Evolutionary conservation across 2,113 vertebrate genomes (phyloP).

Genomic region (Sinosuthora webbiana): DNA sequence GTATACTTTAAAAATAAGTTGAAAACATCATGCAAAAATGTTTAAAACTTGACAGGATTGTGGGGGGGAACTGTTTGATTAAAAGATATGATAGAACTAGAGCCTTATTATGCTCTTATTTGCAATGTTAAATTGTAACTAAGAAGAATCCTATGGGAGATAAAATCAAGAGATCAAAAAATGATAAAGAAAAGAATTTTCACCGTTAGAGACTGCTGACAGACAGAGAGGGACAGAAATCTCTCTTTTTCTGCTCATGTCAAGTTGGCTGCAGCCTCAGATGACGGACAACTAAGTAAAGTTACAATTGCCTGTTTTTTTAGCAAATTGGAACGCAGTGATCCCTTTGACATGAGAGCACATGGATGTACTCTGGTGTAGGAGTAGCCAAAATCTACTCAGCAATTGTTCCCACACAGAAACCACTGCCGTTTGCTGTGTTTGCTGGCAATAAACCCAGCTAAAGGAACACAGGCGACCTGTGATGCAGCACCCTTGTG

Average conservation of each 20-base stretch:
- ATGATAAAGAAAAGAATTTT: background rate
- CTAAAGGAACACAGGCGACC: background rate
- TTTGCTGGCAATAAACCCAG: background rate
- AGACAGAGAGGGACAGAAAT: background rate
- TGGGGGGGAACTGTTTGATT: background rate
- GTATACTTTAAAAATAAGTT: background rate
- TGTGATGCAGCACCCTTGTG: background rate
- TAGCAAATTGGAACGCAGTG: background rate
- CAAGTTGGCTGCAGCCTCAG: background rate
- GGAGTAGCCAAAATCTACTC: background rate
- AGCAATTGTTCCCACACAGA: background rate
- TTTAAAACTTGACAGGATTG: background rate
- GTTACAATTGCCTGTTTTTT: background rate
- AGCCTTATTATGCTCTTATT: background rate
- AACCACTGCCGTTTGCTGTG: background rate
- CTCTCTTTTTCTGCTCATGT: background rate
- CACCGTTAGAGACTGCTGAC: background rate
- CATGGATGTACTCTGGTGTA: background rate
- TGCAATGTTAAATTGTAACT: conserved; percentile 1
- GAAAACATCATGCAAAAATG: background rate
- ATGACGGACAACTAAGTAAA: background rate
- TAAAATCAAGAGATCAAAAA: conserved; percentile 4
- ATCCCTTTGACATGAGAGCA: background rate
- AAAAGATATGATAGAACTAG: background rate
- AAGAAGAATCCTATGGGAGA: background rate